Evolutionary conservation across 2,888 invertebrate genomes (phyloP).

Genomic region (Tuberolachnus salignus): DNA sequence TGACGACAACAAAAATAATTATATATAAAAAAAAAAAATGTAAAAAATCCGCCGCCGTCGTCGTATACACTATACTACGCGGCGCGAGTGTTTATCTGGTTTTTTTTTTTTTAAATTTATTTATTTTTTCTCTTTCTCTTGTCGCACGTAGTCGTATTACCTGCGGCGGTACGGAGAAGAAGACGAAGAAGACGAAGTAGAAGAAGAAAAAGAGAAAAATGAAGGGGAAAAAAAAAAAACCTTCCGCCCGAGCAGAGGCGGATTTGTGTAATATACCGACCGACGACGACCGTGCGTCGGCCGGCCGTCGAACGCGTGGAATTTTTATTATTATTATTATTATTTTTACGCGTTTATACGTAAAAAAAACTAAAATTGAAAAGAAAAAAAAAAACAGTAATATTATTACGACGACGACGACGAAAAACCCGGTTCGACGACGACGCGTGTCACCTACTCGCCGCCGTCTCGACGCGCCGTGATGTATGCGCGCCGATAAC

Average conservation of each 20-base stretch:
- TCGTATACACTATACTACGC: too few relatives aligned
- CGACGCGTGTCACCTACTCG: slow-evolving; percentile 44
- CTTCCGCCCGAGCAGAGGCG: too few relatives aligned
- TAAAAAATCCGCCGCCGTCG: not conserved
- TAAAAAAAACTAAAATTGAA: not conserved
- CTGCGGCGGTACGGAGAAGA: not conserved
- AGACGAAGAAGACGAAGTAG: not conserved
- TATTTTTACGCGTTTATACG: slow-evolving; percentile 28
- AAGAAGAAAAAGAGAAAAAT: not conserved
- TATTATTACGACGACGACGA: slow-evolving; percentile 4
- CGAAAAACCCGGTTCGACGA: slow-evolving; percentile 38
- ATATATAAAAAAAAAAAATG: not conserved
- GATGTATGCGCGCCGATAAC: slow-evolving; percentile 49
- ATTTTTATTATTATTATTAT: slow-evolving; percentile 29
- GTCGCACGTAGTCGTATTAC: not conserved
- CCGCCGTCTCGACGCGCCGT: slow-evolving; percentile 1
- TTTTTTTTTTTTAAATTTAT: slow-evolving; percentile 26
- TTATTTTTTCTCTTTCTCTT: not conserved
- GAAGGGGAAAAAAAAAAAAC: not conserved
- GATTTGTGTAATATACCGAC: not conserved
- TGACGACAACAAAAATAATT: slow-evolving; percentile 28
- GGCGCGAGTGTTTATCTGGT: slow-evolving; percentile 25
- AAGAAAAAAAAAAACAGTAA: too few relatives aligned
- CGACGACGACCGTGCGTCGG: not conserved
- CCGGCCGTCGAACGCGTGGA: slow-evolving; percentile 28